Percentiles rank a stretch among this genome's conserved stretches.
These are phyloP conservation scores for Oriolus oriolus DNA, from an alignment of 2,113 vertebrate species.

Conservation along the genomic window DNA sequence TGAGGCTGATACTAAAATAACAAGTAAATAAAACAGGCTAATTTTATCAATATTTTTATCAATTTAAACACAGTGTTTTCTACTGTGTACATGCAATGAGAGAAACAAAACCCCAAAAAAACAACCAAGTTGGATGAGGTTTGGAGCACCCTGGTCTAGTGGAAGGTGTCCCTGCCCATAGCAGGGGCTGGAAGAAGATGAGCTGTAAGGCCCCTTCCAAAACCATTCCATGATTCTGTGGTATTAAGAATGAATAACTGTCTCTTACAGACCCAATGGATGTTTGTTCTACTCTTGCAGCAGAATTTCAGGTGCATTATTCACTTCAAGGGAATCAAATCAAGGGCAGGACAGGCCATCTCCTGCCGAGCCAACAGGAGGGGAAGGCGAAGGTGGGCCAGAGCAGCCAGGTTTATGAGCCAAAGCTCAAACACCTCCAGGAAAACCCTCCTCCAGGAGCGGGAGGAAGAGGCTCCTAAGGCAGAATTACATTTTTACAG, in stretches of 20 bases:
- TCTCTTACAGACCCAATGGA: neutral
- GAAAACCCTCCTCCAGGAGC: neutral
- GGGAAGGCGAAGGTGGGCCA: neutral
- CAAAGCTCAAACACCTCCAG: neutral
- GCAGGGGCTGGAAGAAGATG: neutral
- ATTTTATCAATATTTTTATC: neutral
- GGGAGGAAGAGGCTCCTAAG: neutral
- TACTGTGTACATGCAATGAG: neutral
- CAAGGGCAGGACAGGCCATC: rapidly evolving
- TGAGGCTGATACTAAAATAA: neutral
- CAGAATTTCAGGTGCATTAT: neutral
- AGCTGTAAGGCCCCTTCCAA: neutral
- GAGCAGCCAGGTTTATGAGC: neutral
- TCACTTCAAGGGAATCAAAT: neutral
- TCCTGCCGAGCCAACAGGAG: neutral
- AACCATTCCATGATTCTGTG: neutral
- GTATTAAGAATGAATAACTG: rapidly evolving
- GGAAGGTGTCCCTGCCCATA: neutral
- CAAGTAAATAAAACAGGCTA: neutral
- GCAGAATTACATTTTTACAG: neutral
- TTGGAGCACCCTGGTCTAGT: neutral
- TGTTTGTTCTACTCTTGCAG: neutral
- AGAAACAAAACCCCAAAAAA: neutral
- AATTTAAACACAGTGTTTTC: neutral
- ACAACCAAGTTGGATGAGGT: rapidly evolving